These are phyloP conservation scores for Musca domestica DNA, from an alignment of 1,140 invertebrate species.

Conservation along the genomic window DNA sequence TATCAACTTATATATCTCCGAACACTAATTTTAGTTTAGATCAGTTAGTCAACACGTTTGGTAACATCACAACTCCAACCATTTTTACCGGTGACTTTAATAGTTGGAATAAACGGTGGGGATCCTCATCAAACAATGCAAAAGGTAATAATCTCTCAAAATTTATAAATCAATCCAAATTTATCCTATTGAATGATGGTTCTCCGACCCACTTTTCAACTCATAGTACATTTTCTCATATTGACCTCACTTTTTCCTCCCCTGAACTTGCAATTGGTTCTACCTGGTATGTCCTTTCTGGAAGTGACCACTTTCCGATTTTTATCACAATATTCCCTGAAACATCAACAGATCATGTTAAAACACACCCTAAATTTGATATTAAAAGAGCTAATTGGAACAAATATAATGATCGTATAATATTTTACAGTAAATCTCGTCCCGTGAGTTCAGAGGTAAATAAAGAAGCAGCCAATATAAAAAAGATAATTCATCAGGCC, in stretches of 20 bases:
- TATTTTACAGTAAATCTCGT: neutral
- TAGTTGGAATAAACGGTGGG: slow-evolving; percentile 24
- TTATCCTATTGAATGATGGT: slow-evolving; percentile 20
- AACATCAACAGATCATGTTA: neutral
- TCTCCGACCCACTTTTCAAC: slow-evolving; percentile 21
- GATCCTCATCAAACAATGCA: slow-evolving; percentile 10
- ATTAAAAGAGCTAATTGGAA: slow-evolving; percentile 13
- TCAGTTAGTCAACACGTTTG: neutral
- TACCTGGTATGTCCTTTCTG: neutral
- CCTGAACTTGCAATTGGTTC: neutral
- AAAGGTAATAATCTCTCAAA: slow-evolving; percentile 17
- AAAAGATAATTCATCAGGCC: slow-evolving; percentile 7
- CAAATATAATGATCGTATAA: neutral
- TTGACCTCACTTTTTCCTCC: slow-evolving; percentile 1
- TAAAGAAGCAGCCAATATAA: too few species aligned
- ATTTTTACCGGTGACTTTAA: slow-evolving; percentile 19
- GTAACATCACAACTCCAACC: neutral
- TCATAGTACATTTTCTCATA: slow-evolving; percentile 12
- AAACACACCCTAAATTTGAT: neutral
- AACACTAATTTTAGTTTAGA: neutral
- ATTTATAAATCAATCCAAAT: slow-evolving; percentile 5
- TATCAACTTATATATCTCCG: neutral
- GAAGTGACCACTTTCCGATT: too few species aligned
- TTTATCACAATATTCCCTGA: slow-evolving; percentile 19
- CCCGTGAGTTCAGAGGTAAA: neutral